phyloP scores from a whole-genome alignment of 2,888 invertebrate genomes.

The Cactoblastis cactorum region DNA sequence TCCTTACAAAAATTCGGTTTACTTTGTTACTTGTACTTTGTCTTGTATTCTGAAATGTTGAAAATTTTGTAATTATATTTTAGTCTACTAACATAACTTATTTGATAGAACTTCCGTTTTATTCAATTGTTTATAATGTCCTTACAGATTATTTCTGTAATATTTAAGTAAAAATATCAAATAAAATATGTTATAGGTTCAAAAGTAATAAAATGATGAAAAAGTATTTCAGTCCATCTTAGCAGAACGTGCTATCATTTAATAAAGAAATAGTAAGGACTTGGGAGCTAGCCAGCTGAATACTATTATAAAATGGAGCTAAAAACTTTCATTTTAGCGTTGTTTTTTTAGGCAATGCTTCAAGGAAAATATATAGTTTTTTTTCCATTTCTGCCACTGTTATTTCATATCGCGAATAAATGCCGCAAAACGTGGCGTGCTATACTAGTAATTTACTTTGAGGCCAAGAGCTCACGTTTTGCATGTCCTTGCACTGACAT shows the following conservation, averaged over 20 bases:
- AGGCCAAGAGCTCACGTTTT: constrained; percentile 31
- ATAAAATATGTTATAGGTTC: neutral
- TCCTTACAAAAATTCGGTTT: too few species aligned
- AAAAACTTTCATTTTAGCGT: neutral
- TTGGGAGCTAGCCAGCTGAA: constrained; percentile 8
- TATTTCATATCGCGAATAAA: constrained; percentile 31
- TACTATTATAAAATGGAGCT: neutral
- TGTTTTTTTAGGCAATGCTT: constrained; percentile 17
- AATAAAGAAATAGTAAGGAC: neutral
- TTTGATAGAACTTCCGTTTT: too few species aligned
- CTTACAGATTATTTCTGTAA: too few species aligned
- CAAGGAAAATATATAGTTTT: constrained; percentile 15
- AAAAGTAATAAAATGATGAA: neutral
- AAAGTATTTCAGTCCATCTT: neutral
- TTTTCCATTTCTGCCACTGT: constrained; percentile 27
- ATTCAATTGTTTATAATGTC: too few species aligned
- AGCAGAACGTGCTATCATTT: neutral
- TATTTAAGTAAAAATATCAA: too few species aligned
- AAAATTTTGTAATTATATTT: too few species aligned
- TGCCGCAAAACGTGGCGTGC: constrained; percentile 32
- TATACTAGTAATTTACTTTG: constrained; percentile 37
- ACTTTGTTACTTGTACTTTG: too few species aligned
- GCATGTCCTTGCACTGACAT: constrained; percentile 16
- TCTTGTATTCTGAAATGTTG: too few species aligned
- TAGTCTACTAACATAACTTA: too few species aligned